Conservation (phyloP, 2,888 invertebrate genomes). For the Harmothoe impar region DNA sequence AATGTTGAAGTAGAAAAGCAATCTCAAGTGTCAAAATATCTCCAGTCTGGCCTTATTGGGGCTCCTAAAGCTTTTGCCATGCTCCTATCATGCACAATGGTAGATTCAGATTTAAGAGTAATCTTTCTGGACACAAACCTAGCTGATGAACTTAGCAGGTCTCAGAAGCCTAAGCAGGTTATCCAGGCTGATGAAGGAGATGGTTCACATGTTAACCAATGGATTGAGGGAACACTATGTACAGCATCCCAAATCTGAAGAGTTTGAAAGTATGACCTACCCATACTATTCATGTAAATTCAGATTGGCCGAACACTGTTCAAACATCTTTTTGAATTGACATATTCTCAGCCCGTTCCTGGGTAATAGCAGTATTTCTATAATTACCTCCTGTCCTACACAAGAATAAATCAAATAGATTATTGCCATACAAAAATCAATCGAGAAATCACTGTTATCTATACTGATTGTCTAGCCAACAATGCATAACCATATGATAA, state of each 20-base stretch:
- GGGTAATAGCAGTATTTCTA: too few species aligned
- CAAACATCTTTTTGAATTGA: too few species aligned
- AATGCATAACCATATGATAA: too few species aligned
- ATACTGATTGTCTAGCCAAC: too few species aligned
- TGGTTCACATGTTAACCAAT: not conserved
- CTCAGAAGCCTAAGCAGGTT: not conserved
- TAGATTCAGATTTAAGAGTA: not conserved
- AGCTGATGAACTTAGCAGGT: not conserved
- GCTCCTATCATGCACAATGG: not conserved
- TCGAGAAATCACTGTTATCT: too few species aligned
- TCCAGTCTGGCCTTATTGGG: not conserved
- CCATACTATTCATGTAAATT: not conserved
- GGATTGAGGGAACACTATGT: not conserved
- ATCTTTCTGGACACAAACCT: not conserved
- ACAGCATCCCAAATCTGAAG: not conserved
- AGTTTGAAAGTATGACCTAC: slow-evolving; percentile 7
- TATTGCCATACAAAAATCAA: too few species aligned
- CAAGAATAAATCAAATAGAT: too few species aligned
- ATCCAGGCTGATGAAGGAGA: not conserved
- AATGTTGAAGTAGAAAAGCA: not conserved
- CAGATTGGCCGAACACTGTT: not conserved
- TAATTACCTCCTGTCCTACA: too few species aligned
- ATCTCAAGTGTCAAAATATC: slow-evolving; percentile 8
- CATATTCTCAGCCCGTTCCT: too few species aligned
- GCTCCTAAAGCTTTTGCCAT: slow-evolving; percentile 24